Percentiles rank a stretch among this genome's conserved stretches.
Evolutionary conservation across 2,888 invertebrate genomes (phyloP).

Genomic region (Pemphredon lugubris): DNA sequence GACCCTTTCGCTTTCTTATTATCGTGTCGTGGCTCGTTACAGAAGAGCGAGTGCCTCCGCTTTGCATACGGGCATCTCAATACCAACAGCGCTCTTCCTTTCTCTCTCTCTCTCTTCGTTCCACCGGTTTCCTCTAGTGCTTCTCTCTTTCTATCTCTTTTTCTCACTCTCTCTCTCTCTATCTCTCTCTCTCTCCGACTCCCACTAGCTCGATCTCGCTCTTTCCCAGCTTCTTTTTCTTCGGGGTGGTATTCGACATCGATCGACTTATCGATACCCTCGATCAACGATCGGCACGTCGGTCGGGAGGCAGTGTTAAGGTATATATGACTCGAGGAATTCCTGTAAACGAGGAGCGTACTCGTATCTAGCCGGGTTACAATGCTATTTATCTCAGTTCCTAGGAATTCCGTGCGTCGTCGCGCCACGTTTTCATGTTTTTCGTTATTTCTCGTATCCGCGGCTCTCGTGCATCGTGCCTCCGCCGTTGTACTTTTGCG

Average conservation of each 20-base stretch:
- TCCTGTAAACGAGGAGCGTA: constrained; percentile 50
- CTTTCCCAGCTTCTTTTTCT: constrained; percentile 9
- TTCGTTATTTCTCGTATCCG: constrained; percentile 35
- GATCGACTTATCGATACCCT: constrained; percentile 56
- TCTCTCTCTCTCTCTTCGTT: constrained; percentile 12
- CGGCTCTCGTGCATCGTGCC: constrained; percentile 10
- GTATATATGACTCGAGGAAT: constrained; percentile 54
- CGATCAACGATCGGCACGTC: constrained; percentile 53
- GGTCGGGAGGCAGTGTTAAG: constrained; percentile 41
- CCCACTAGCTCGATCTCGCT: not conserved
- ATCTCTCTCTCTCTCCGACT: not conserved
- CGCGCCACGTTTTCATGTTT: constrained; percentile 47
- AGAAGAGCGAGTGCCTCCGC: constrained; percentile 67
- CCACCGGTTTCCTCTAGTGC: constrained; percentile 11
- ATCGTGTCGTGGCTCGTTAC: constrained; percentile 70
- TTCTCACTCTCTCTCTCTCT: not conserved
- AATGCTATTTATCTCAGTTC: constrained; percentile 54
- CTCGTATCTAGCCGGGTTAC: constrained; percentile 40
- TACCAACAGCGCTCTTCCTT: constrained; percentile 51
- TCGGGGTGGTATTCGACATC: constrained; percentile 51
- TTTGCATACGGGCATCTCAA: constrained; percentile 72
- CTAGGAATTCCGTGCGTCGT: constrained; percentile 18
- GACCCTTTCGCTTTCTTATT: constrained; percentile 69
- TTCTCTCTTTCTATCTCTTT: constrained; percentile 19
- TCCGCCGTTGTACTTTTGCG: constrained; percentile 6